Evolutionary conservation across 2,888 invertebrate genomes (phyloP).

Genomic region (Tridacna crocea): DNA sequence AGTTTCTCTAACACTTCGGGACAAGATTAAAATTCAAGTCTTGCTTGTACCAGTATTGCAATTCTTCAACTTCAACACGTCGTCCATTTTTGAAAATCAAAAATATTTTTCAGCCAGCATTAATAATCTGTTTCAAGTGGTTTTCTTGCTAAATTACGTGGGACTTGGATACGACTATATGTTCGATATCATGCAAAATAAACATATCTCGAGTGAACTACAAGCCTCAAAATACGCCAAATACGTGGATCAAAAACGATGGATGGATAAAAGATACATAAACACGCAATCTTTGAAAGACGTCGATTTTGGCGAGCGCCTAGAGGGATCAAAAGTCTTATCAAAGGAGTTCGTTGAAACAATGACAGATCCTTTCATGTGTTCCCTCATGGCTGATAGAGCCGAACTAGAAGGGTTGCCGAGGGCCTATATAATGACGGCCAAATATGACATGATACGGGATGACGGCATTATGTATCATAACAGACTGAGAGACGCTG

Average conservation of each 20-base stretch:
- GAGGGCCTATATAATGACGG: constrained; percentile 59
- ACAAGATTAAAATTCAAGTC: constrained; percentile 57
- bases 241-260: constrained; percentile 54
- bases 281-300: constrained; percentile 15
- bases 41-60: constrained; percentile 59
- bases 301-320: neutral
- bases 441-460: constrained; percentile 64
- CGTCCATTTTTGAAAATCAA: constrained; percentile 52
- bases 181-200: constrained; percentile 41
- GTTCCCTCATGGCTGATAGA: constrained; percentile 57
- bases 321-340: constrained; percentile 61
- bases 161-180: constrained; percentile 40
- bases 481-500: constrained; percentile 70
- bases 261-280: constrained; percentile 46
- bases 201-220: constrained; percentile 49
- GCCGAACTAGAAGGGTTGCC: constrained; percentile 48
- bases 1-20: constrained; percentile 45
- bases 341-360: constrained; percentile 38
- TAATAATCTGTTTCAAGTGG: constrained; percentile 43
- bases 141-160: constrained; percentile 56
- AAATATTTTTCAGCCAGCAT: constrained; percentile 48
- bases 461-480: constrained; percentile 66
- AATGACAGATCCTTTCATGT: constrained; percentile 54
- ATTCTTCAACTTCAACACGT: constrained; percentile 54
- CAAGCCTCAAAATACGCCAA: constrained; percentile 44